Percentiles rank a stretch among this genome's conserved stretches.
Evolutionary conservation across 2,797 vertebrate species (phyloP).

Genomic region (Platyrinchus mystaceus): DNA sequence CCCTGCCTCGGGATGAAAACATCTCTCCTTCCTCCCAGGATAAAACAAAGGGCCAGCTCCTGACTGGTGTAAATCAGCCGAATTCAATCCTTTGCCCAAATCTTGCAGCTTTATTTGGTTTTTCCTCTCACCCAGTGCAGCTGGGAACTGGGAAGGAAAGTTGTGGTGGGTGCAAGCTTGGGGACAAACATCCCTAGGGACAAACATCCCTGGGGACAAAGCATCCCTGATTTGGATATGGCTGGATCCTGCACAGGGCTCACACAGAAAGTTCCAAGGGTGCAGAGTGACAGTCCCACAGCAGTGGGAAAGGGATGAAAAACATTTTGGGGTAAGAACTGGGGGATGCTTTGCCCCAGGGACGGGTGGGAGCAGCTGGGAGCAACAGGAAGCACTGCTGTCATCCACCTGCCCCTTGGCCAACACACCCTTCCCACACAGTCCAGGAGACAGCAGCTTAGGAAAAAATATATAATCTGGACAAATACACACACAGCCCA

Average conservation of each 20-base stretch:
- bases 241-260: background rate
- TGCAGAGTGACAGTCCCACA: background rate
- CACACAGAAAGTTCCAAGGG: background rate
- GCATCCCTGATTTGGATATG: fast-evolving
- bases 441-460: background rate
- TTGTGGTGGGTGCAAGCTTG: background rate
- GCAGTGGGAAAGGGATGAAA: background rate
- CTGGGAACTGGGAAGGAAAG: background rate
- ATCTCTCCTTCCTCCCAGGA: background rate
- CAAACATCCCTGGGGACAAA: background rate
- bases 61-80: background rate
- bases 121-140: background rate
- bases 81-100: background rate
- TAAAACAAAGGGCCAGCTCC: background rate
- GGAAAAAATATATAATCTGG: background rate
- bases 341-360: background rate
- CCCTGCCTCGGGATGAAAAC: background rate
- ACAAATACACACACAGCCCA: background rate
- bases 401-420: background rate
- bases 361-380: background rate
- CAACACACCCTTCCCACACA: fast-evolving
- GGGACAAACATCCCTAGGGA: background rate
- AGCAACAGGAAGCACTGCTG: background rate
- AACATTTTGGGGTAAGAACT: background rate
- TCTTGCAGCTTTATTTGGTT: background rate